Evolutionary conservation across 2,113 vertebrate genomes (phyloP), one percentile per base, ranked within the genome.

Genomic region (Vidua macroura): DNA sequence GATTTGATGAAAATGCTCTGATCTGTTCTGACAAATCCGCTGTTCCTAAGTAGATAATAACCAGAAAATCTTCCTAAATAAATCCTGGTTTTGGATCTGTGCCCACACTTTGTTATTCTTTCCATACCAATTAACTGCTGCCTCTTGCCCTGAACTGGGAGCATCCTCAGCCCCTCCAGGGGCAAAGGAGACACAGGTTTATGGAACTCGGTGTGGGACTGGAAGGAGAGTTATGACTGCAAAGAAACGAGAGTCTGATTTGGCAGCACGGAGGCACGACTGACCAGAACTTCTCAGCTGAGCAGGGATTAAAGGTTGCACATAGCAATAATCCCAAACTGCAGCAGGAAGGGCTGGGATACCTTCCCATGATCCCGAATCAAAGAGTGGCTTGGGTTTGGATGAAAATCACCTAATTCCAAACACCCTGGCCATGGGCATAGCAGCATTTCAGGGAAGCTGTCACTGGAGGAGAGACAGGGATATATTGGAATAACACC

Each of bases 1-100:
- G 77, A 59, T 62, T 53, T 30, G 64, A 59, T 78, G 74, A 77
- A 90, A 93, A 92, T 2, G 19, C 69, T 86, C 76, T 90, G 76
- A 95, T 92, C 73, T 81, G 13, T 53, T 91, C 39, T 51, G 88
- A 92, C 86, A 96, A 94, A 95, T 96, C 80, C 96, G 70, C 77
- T 35, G 43, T 39, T 88, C 46, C 93, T 86, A 91, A 92, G 91
- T 17, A 62, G 83, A 84, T 96, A 93, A 95, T 66, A 91, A 73
- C 55, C 56, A 70, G 86, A 59, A 93, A 95, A 95, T 83, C 91
- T 92, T 39, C 89, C 81, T 74, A 43, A 84, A 86, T 59, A 77
- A 92, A 91, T 94, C 80, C 86, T 17, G 49, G 33, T 37, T 75
- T 92, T 5, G 2, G 77, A 86, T 80, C 68, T 30, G 46, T 51